Evolutionary conservation across 2,888 invertebrate species (phyloP).

Genomic region (Selenia dentaria): DNA sequence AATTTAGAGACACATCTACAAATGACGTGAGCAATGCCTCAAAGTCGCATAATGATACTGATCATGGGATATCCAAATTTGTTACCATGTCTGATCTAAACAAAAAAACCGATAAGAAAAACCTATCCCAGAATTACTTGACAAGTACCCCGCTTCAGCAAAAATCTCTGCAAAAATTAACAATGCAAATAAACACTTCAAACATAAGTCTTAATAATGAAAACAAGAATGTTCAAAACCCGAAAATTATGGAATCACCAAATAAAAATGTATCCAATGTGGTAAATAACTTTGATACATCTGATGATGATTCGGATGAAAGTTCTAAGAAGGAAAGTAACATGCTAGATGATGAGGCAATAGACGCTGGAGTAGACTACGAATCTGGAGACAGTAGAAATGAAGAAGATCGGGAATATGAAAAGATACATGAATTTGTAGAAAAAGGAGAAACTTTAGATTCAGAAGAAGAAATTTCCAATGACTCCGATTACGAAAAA

Average conservation of each 20-base stretch:
- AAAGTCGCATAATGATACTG: constrained; percentile 44
- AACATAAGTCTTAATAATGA: constrained; percentile 48
- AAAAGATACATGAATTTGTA: constrained; percentile 75
- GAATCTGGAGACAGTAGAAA: constrained; percentile 78
- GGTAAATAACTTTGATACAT: constrained; percentile 3
- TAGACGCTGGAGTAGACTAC: constrained; percentile 69
- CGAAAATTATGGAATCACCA: constrained; percentile 16
- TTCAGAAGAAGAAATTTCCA: constrained; percentile 70
- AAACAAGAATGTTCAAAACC: neutral
- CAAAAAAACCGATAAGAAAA: constrained; percentile 47
- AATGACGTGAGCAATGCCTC: constrained; percentile 43
- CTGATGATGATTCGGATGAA: constrained; percentile 29
- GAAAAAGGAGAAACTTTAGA: constrained; percentile 80
- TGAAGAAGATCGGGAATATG: constrained; percentile 74
- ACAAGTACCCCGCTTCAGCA: constrained; percentile 72
- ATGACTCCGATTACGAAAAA: constrained; percentile 75
- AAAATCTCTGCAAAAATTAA: constrained; percentile 52
- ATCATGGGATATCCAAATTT: constrained; percentile 51
- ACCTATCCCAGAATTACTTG: constrained; percentile 50
- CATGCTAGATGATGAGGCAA: constrained; percentile 64
- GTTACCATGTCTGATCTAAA: constrained; percentile 36
- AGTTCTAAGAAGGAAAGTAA: constrained; percentile 40
- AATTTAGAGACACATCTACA: constrained; percentile 59
- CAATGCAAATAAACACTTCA: constrained; percentile 59
- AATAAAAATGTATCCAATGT: constrained; percentile 12